phyloP scores from a whole-genome alignment of 2,888 invertebrate genomes.

The Neuroscelio doddi region DNA sequence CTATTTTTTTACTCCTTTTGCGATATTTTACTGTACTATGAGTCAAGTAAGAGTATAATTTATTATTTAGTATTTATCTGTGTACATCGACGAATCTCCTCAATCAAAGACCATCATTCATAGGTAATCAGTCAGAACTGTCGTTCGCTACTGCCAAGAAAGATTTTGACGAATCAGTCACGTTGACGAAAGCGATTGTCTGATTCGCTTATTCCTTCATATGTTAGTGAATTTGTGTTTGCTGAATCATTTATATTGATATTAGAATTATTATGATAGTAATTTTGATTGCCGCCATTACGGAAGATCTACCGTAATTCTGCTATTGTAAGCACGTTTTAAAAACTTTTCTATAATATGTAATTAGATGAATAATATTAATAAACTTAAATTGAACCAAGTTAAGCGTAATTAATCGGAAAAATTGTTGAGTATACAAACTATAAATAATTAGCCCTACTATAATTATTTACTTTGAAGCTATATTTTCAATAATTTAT shows the following conservation, averaged over 20 bases:
- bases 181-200: slow-evolving; percentile 42
- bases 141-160: slow-evolving; percentile 40
- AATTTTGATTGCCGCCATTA: too few species aligned
- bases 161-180: slow-evolving; percentile 12
- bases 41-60: slow-evolving; percentile 5
- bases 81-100: slow-evolving; percentile 41
- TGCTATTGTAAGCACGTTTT: too few species aligned
- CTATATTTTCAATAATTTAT: too few species aligned
- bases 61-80: slow-evolving; percentile 8
- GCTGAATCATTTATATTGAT: slow-evolving; percentile 48
- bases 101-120: slow-evolving; percentile 46
- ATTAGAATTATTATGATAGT: too few species aligned
- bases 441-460: too few species aligned
- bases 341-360: too few species aligned
- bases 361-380: too few species aligned
- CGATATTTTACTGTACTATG: background rate
- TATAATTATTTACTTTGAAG: too few species aligned
- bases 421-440: too few species aligned
- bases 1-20: background rate
- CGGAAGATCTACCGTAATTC: too few species aligned
- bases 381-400: too few species aligned
- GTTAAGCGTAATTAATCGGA: too few species aligned
- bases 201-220: slow-evolving; percentile 16
- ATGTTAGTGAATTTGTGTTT: slow-evolving; percentile 36
- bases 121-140: slow-evolving; percentile 50